phyloP scores from a whole-genome alignment of 1,140 invertebrate species.

The Formica exsecta region DNA sequence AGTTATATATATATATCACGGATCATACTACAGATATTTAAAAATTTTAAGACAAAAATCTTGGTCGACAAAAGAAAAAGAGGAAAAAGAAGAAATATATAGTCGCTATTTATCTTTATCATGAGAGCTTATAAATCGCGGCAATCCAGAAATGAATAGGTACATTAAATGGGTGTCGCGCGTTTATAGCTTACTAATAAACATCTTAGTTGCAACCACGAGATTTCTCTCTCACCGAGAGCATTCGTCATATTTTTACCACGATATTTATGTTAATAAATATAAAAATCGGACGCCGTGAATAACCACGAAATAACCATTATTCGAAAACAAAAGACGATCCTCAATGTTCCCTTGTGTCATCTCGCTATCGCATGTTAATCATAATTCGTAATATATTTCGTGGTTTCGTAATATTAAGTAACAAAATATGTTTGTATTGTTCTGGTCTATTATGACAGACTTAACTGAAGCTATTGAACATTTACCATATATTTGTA shows the following conservation, averaged over 20 bases:
- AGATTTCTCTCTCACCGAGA: constrained; percentile 58
- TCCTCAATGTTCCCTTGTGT: not conserved
- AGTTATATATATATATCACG: not conserved
- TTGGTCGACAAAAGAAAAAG: not conserved
- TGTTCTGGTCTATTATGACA: not conserved
- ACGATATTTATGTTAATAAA: constrained; percentile 37
- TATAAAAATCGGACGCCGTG: constrained; percentile 55
- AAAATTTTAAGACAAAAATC: not conserved
- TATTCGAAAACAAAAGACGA: not conserved
- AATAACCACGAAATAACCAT: not conserved
- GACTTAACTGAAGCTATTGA: not conserved
- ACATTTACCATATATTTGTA: not conserved
- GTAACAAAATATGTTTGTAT: constrained; percentile 12
- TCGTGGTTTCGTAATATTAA: not conserved
- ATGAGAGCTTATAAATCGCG: constrained; percentile 25
- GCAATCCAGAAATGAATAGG: constrained; percentile 56
- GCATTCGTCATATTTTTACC: constrained; percentile 28
- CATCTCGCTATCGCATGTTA: not conserved
- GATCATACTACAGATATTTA: not conserved
- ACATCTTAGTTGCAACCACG: not conserved
- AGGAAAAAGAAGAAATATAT: not conserved
- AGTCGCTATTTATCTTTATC: constrained; percentile 24
- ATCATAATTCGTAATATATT: not conserved
- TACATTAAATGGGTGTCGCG: constrained; percentile 22
- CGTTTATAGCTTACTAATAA: constrained; percentile 61